phyloP scores from a whole-genome alignment of 2,888 invertebrate genomes.

The Prosopocoilus inquinatus region DNA sequence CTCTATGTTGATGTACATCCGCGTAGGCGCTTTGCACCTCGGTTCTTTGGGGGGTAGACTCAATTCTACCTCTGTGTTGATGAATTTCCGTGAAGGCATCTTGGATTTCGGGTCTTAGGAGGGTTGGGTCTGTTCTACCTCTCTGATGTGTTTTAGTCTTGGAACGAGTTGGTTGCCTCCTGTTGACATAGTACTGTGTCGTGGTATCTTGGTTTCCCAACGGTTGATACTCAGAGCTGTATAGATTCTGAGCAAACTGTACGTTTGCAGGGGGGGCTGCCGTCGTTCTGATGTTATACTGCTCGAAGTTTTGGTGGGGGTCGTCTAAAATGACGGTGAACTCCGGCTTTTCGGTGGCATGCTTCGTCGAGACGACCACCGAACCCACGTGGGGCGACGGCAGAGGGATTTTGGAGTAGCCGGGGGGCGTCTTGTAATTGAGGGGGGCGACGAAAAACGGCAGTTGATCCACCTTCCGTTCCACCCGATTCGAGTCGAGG shows the following conservation, averaged over 20 bases:
- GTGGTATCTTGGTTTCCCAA: neutral
- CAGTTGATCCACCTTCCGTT: slow-evolving; percentile 69
- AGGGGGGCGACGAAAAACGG: slow-evolving; percentile 85
- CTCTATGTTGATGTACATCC: too few relatives aligned
- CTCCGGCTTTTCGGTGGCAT: slow-evolving; percentile 33
- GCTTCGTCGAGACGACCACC: slow-evolving; percentile 60
- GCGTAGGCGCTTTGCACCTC: too few relatives aligned
- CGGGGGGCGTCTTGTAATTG: slow-evolving; percentile 79
- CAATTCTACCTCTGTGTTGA: too few relatives aligned
- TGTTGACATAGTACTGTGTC: neutral
- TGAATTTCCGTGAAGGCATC: too few relatives aligned
- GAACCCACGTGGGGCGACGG: slow-evolving; percentile 86
- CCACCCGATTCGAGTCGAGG: slow-evolving; percentile 64
- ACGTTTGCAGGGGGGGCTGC: neutral
- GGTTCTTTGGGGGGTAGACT: too few relatives aligned
- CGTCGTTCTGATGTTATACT: neutral
- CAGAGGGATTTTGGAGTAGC: slow-evolving; percentile 81
- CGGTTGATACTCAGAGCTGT: neutral
- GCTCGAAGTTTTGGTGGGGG: neutral
- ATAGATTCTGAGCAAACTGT: neutral
- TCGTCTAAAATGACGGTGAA: neutral
- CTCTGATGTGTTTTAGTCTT: neutral
- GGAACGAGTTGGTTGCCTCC: neutral
- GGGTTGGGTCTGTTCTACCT: neutral
- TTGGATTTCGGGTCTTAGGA: too few relatives aligned